Conservation (phyloP, 2,888 invertebrate species). For the Calliopum simillimum region DNA sequence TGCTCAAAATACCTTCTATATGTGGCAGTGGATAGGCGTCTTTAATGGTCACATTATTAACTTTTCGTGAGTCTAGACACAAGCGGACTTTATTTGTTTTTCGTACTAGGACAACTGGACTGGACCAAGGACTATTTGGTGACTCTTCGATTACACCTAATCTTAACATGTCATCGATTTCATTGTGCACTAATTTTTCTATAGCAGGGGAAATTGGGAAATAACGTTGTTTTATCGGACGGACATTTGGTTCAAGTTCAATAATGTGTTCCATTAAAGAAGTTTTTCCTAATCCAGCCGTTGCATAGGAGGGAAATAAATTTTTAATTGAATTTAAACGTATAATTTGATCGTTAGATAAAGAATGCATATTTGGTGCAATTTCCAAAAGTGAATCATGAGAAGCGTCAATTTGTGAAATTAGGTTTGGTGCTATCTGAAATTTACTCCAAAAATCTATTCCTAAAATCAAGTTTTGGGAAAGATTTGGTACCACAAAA, state of each 20-base stretch:
- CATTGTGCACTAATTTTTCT: too few relatives aligned
- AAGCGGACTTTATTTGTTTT: too few relatives aligned
- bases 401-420: too few relatives aligned
- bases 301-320: not conserved
- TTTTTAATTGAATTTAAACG: not conserved
- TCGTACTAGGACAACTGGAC: constrained; percentile 33
- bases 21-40: constrained; percentile 44
- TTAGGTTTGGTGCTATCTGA: too few relatives aligned
- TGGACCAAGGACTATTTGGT: constrained; percentile 34
- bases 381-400: too few relatives aligned
- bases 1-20: constrained; percentile 41
- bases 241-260: constrained; percentile 24
- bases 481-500: too few relatives aligned
- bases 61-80: constrained; percentile 54
- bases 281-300: constrained; percentile 18
- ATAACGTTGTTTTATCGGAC: constrained; percentile 27
- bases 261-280: constrained; percentile 13
- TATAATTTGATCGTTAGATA: too few relatives aligned
- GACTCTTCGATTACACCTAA: constrained; percentile 31
- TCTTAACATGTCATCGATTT: constrained; percentile 25
- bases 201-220: too few relatives aligned
- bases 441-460: too few relatives aligned
- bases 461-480: too few relatives aligned
- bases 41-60: constrained; percentile 50
- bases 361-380: too few relatives aligned